Conservation (phyloP, 2,113 vertebrate genomes). For the Strix aluco region DNA sequence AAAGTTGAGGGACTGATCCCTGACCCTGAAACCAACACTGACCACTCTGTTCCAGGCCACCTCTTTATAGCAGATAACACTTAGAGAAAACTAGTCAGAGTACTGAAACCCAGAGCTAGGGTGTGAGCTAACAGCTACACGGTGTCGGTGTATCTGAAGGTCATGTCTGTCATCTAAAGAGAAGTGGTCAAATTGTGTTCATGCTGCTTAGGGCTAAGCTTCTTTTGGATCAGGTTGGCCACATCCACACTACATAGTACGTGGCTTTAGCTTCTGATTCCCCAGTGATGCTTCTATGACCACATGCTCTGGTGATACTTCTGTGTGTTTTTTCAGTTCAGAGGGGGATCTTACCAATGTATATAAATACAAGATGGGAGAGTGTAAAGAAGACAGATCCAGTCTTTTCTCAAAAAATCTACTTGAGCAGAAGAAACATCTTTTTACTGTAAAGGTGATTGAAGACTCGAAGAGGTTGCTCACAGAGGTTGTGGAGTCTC, state of each 20-base stretch:
- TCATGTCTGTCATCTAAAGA: neutral
- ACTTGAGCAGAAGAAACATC: neutral
- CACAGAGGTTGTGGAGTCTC: neutral
- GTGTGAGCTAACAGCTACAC: neutral
- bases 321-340: neutral
- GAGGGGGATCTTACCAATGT: neutral
- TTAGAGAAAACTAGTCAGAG: neutral
- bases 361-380: neutral
- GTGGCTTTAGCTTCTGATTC: neutral
- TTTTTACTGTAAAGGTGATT: neutral
- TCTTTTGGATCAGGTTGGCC: neutral
- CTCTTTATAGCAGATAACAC: neutral
- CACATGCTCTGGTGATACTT: neutral
- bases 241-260: too few relatives aligned
- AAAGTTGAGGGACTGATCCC: neutral
- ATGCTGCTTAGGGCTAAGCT: neutral
- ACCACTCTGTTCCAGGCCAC: neutral
- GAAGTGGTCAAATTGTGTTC: neutral
- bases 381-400: neutral
- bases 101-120: neutral
- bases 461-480: neutral
- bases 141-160: neutral
- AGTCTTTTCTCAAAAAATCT: neutral
- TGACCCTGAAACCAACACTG: neutral
- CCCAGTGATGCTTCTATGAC: neutral